These are phyloP conservation scores for Agrypnus murinus DNA, from an alignment of 2,888 invertebrate species.

Conservation along the genomic window DNA sequence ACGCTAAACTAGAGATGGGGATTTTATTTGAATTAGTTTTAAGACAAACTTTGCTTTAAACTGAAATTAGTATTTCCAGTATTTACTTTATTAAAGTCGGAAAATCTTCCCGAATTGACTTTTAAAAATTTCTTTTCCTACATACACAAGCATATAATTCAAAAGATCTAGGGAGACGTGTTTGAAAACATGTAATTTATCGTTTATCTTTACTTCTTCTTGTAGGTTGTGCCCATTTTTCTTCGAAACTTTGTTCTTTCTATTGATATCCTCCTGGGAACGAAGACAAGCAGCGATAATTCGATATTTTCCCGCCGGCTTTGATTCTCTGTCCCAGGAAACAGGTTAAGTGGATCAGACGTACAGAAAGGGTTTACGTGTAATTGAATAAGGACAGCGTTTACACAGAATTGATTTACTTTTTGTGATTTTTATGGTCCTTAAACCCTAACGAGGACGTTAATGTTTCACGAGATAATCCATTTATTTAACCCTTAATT, in stretches of 20 bases:
- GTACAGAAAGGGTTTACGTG: constrained; percentile 54
- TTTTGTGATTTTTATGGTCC: constrained; percentile 31
- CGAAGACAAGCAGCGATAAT: constrained; percentile 57
- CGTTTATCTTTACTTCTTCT: constrained; percentile 47
- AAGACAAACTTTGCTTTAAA: constrained; percentile 12
- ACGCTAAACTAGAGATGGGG: constrained; percentile 32
- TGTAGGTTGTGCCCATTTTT: constrained; percentile 47
- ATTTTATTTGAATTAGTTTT: constrained; percentile 37
- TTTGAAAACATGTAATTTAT: constrained; percentile 48
- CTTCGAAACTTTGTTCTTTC: constrained; percentile 50
- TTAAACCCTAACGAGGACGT: constrained; percentile 19
- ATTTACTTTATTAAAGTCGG: not conserved
- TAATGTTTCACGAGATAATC: constrained; percentile 10
- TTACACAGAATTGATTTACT: constrained; percentile 46
- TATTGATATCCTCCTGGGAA: constrained; percentile 50
- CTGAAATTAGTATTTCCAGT: constrained; percentile 21
- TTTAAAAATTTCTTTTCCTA: not conserved
- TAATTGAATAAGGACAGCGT: constrained; percentile 55
- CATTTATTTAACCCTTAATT: constrained; percentile 18
- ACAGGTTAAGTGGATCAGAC: constrained; percentile 59
- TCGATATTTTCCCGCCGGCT: constrained; percentile 59
- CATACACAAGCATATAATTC: constrained; percentile 17
- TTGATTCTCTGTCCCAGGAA: constrained; percentile 54
- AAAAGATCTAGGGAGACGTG: constrained; percentile 27
- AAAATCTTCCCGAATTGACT: no score